Evolutionary conservation across 1,140 invertebrate genomes (phyloP).

Genomic region (Diorhabda carinulata): DNA sequence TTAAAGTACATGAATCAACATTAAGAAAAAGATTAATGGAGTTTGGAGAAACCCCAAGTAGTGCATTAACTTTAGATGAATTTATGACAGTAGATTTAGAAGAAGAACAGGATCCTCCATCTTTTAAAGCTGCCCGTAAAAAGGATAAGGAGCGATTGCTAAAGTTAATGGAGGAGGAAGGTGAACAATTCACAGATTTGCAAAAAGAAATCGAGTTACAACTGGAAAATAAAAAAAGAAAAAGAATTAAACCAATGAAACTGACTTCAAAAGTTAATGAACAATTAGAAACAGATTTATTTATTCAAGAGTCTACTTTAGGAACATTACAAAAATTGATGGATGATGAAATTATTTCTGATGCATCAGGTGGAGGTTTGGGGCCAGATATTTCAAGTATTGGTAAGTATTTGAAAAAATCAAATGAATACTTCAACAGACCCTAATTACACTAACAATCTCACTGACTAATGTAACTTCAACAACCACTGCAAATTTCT

Average conservation of each 20-base stretch:
- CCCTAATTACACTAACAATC: too few species aligned
- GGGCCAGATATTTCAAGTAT: conserved; percentile 46
- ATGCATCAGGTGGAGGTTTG: conserved; percentile 27
- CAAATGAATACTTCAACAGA: too few species aligned
- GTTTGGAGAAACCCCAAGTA: conserved; percentile 93
- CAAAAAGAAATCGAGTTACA: conserved; percentile 73
- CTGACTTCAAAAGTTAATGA: conserved; percentile 7
- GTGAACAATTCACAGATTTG: conserved; percentile 63
- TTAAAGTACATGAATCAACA: conserved; percentile 93
- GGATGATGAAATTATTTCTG: conserved; percentile 18
- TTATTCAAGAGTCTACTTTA: conserved; percentile 58
- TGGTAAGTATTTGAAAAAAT: conserved; percentile 17
- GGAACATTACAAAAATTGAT: conserved; percentile 48
- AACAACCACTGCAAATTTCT: too few species aligned
- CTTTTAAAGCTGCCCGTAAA: conserved; percentile 84
- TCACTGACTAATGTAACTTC: too few species aligned
- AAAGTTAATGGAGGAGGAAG: conserved; percentile 63
- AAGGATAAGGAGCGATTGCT: conserved; percentile 79
- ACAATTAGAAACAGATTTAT: conserved; percentile 42
- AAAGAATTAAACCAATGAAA: background rate
- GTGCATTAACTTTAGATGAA: conserved; percentile 87
- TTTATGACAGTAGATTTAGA: conserved; percentile 97
- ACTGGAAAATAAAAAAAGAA: conserved; percentile 60
- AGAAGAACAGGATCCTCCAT: conserved; percentile 93
- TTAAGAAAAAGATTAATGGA: conserved; percentile 88